These are phyloP conservation scores for Bergia sp. DNA, from an alignment of 92 coral and sea anemone genomes.

Conservation along the genomic window DNA sequence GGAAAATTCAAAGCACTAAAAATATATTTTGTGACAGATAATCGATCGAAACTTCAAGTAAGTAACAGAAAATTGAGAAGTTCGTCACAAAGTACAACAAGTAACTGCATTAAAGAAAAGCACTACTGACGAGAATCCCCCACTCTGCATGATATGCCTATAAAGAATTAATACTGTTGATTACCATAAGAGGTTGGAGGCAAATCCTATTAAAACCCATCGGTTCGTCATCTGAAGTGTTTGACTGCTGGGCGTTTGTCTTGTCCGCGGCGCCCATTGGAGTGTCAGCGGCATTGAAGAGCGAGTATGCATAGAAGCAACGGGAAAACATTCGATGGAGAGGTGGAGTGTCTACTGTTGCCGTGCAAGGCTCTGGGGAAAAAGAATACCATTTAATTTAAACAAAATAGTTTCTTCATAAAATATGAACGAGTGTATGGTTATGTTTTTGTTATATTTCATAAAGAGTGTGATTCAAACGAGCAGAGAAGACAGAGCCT, in stretches of 20 bases:
- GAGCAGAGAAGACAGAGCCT: too few species aligned
- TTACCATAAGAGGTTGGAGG: conserved; percentile 37
- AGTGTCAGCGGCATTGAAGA: conserved; percentile 24
- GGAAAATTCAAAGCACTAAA: too few species aligned
- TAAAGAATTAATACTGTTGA: neutral
- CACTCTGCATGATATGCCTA: neutral
- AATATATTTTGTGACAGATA: too few species aligned
- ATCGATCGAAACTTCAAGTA: too few species aligned
- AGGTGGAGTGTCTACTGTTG: conserved; percentile 1
- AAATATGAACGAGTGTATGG: neutral
- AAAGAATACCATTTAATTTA: neutral
- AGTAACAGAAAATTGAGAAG: too few species aligned
- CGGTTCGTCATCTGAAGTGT: conserved; percentile 29
- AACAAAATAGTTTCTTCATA: neutral
- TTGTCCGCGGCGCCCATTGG: neutral
- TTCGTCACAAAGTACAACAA: too few species aligned
- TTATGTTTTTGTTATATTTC: neutral
- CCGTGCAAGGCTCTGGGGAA: conserved; percentile 31
- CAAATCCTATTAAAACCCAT: conserved; percentile 41
- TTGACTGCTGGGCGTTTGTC: neutral
- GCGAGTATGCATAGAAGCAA: conserved; percentile 28
- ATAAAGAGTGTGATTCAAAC: too few species aligned
- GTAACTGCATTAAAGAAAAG: too few species aligned
- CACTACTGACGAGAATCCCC: neutral
- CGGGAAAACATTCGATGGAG: conserved; percentile 32